Evolutionary conservation across 2,113 vertebrate species (phyloP).

Genomic region (Tupaia tana): DNA sequence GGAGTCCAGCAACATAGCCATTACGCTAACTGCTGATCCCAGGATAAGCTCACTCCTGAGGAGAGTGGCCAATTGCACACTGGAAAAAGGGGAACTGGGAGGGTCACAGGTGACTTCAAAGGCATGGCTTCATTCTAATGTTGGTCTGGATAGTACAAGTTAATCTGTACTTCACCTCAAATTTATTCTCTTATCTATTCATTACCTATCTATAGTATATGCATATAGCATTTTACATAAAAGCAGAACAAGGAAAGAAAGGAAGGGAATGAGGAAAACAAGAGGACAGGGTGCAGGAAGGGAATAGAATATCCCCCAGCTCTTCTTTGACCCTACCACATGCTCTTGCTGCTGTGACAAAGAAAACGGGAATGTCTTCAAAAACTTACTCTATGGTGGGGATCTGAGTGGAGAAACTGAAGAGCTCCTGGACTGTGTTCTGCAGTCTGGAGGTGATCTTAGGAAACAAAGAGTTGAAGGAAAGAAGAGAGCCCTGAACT

Average conservation of each 20-base stretch:
- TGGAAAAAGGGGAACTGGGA: no score
- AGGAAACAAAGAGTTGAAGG: background rate
- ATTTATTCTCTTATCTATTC: background rate
- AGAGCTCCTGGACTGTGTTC: background rate
- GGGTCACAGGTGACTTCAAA: background rate
- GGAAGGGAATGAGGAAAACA: accelerated
- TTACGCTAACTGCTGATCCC: no score
- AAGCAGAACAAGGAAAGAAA: background rate
- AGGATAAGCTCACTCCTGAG: background rate
- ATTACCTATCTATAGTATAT: background rate
- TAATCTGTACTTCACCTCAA: no score
- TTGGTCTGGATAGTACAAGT: background rate
- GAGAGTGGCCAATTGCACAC: background rate
- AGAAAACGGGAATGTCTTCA: no score
- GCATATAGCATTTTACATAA: background rate
- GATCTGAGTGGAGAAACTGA: background rate
- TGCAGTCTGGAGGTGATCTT: background rate
- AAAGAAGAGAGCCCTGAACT: no score
- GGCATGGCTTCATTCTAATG: background rate
- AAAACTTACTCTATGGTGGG: no score
- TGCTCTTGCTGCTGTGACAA: background rate
- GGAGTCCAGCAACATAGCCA: no score
- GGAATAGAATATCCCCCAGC: background rate
- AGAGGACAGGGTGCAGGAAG: background rate
- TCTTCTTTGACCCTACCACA: background rate